Evolutionary conservation across 2,113 vertebrate genomes (phyloP), one percentile per base, ranked within the genome.

Genomic region (Ibidorhyncha struthersii): DNA sequence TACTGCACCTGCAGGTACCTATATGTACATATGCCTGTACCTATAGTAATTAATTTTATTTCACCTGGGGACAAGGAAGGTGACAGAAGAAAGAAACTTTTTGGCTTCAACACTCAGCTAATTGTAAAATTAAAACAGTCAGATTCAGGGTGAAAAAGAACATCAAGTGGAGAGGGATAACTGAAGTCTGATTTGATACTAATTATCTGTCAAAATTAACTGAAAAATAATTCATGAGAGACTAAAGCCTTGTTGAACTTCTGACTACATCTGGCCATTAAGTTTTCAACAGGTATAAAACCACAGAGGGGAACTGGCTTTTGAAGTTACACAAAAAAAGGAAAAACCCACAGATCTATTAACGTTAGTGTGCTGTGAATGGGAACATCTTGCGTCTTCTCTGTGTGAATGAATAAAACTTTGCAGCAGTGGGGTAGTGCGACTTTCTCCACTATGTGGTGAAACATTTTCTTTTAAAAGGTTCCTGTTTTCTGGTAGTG

Each of bases 121-220:
- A 61, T 67, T 25, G 18, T 71, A 34, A 94, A 90, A 29, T 20
- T 6, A 62, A 94, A 92, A 80, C 82, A 69, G 58, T 97, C 41
- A 77, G 23, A 52, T 78, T 66, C 8, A 3, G 32, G n/a, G 16
- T 3, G 8, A 45, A 50, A 30, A 52, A 38, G 65, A 27, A 30
- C 29, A 34, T 32, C 26, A 77, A 45, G 10, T 26, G 55, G 47
- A 82, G 79, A 90, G 19, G n/a, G 71, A 74, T 62, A 83, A 40
- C 14, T 79, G 30, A 63, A 67, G 53, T 47, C 49, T 19, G 43
- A 53, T 61, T 80, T 89, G 30, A 59, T 77, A n/a, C 12, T 77
- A 50, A 63, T 72, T 88, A 58, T 50, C 76, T 97, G 59, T 85
- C 74, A 58, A 73, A 91, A 93, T 47, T 65, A 66, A 86, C n/a